Percentiles rank a stretch among this genome's conserved stretches.
phyloP scores from a whole-genome alignment of 1,140 invertebrate genomes.

The Eubasilissa regina region DNA sequence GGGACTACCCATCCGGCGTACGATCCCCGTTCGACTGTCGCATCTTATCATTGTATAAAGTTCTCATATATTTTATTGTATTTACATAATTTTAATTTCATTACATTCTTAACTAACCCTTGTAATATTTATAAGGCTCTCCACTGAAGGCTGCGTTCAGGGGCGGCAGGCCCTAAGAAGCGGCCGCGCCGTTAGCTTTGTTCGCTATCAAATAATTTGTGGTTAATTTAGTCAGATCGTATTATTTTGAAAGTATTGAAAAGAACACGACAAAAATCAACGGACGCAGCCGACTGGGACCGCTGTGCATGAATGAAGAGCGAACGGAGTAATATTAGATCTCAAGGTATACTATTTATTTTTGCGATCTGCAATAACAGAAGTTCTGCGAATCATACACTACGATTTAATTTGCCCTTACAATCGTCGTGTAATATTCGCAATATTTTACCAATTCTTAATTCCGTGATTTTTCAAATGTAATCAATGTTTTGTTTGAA shows the following conservation, averaged over 20 bases:
- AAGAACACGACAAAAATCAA: conserved; percentile 39
- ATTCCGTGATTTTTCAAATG: conserved; percentile 38
- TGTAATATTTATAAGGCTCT: conserved; percentile 52
- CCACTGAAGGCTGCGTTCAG: conserved; percentile 30
- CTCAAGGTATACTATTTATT: conserved; percentile 55
- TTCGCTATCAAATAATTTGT: conserved; percentile 54
- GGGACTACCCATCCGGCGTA: background rate
- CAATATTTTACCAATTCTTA: conserved; percentile 14
- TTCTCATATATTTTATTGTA: conserved; percentile 58
- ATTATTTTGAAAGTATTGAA: conserved; percentile 51
- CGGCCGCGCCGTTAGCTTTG: conserved; percentile 17
- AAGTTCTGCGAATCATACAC: conserved; percentile 8
- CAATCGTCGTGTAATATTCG: conserved; percentile 18
- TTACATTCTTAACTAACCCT: conserved; percentile 50
- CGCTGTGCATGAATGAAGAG: conserved; percentile 55
- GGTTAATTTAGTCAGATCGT: conserved; percentile 45
- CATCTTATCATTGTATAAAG: conserved; percentile 59
- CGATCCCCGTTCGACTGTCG: conserved; percentile 51
- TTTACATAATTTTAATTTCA: conserved; percentile 41
- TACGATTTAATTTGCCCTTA: conserved; percentile 49
- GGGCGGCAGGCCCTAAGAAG: background rate
- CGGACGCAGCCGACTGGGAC: conserved; percentile 49
- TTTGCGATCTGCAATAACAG: conserved; percentile 45
- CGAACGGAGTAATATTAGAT: conserved; percentile 46
- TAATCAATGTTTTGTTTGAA: conserved; percentile 45